phyloP scores from a whole-genome alignment of 1,140 invertebrate species.

The Papilio dardanus region DNA sequence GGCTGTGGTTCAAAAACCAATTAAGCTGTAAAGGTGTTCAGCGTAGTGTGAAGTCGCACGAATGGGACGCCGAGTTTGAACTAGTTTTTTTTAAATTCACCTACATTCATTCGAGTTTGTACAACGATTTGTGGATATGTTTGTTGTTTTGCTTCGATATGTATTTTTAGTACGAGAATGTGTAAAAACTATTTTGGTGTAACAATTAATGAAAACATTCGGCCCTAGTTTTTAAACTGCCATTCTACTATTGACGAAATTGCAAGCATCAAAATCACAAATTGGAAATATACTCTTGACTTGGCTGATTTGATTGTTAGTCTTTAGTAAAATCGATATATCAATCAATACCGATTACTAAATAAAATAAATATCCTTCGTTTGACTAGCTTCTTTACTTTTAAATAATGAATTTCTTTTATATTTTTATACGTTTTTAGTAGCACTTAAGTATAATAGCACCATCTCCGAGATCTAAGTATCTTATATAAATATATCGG shows the following conservation, averaged over 20 bases:
- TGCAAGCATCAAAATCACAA: neutral
- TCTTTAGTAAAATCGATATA: neutral
- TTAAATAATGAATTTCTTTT: neutral
- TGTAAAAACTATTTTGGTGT: neutral
- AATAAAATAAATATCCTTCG: too few relatives aligned
- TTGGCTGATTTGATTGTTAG: neutral
- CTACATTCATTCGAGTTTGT: slow-evolving; percentile 23
- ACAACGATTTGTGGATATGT: slow-evolving; percentile 8
- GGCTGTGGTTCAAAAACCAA: slow-evolving; percentile 58
- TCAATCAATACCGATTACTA: too few relatives aligned
- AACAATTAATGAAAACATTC: neutral
- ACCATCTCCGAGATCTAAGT: neutral
- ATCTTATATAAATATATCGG: neutral
- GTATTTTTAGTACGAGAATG: neutral
- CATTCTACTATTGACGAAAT: neutral
- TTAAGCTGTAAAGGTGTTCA: slow-evolving; percentile 56
- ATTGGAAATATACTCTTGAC: neutral
- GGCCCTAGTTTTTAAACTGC: neutral
- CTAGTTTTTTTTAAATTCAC: slow-evolving; percentile 27
- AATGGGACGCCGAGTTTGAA: slow-evolving; percentile 36
- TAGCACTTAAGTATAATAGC: neutral
- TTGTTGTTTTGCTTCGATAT: slow-evolving; percentile 18
- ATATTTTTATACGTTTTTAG: neutral
- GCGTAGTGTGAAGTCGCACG: slow-evolving; percentile 31
- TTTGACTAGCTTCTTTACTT: neutral